A percentile compares a stretch with the other conserved stretches of the same genome.
phyloP scores from a whole-genome alignment of 2,113 vertebrate species.

The Podilymbus podiceps region DNA sequence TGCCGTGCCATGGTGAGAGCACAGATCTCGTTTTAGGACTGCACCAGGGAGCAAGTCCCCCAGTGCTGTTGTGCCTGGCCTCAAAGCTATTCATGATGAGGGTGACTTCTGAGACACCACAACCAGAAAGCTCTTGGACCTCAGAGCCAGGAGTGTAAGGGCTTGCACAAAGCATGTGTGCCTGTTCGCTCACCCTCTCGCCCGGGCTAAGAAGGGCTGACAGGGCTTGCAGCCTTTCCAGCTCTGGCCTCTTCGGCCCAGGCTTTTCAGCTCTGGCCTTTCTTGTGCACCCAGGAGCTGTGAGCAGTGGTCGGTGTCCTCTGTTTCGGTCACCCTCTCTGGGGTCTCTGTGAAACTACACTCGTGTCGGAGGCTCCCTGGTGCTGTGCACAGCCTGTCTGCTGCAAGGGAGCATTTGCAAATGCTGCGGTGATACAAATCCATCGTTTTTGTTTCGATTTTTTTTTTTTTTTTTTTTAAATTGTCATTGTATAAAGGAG shows the following conservation, averaged over 20 bases:
- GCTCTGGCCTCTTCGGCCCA: background rate
- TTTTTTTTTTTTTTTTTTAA: background rate
- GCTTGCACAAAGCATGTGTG: background rate
- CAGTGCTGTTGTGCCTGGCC: background rate
- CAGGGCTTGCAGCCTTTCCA: background rate
- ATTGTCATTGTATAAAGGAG: background rate
- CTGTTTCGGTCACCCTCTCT: background rate
- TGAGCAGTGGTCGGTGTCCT: background rate
- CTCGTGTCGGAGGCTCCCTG: background rate
- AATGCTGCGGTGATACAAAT: background rate
- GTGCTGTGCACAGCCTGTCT: background rate
- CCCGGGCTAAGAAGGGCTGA: background rate
- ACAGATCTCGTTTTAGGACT: background rate
- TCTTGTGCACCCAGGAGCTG: background rate
- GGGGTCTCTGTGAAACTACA: no score
- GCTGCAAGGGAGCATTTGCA: background rate
- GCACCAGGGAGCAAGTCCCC: rapidly evolving
- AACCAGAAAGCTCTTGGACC: background rate
- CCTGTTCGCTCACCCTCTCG: background rate
- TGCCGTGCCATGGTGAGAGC: rapidly evolving
- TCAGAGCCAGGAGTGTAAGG: background rate
- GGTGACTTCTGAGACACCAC: background rate
- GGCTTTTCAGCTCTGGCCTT: background rate
- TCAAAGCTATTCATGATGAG: background rate
- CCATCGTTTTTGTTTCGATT: background rate